Conservation (phyloP, 1,140 invertebrate species). For the Neodiprion pinetum region DNA sequence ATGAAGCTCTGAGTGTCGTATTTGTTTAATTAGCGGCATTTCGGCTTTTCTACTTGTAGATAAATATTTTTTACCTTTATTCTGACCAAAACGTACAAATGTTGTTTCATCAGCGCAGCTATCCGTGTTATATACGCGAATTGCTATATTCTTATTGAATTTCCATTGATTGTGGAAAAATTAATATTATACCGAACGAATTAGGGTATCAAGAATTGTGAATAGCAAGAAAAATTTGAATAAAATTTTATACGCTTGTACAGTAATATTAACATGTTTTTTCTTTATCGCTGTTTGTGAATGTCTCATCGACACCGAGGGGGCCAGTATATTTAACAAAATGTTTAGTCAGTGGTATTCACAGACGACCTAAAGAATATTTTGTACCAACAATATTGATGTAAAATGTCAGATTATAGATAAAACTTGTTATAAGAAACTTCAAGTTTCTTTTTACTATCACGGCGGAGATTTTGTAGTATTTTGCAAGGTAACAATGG, state of each 20-base stretch:
- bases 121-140: background rate
- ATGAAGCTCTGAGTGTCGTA: no score
- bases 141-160: background rate
- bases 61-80: no score
- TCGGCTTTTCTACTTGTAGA: no score
- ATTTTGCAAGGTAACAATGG: background rate
- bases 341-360: background rate
- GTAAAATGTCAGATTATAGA: background rate
- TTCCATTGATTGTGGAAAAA: background rate
- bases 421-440: background rate
- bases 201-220: background rate
- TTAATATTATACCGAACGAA: background rate
- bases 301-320: background rate
- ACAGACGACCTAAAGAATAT: background rate
- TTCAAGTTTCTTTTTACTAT: no score
- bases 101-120: background rate
- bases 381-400: background rate
- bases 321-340: background rate
- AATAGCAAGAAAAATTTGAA: background rate
- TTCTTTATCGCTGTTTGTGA: background rate
- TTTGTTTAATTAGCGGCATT: no score
- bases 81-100: no score
- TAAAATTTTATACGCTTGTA: constrained; percentile 8
- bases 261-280: background rate
- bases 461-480: background rate